Conservation (phyloP, 37 sponge, comb jelly and placozoan genomes). For the Chondrilla cf. caribensis region DNA sequence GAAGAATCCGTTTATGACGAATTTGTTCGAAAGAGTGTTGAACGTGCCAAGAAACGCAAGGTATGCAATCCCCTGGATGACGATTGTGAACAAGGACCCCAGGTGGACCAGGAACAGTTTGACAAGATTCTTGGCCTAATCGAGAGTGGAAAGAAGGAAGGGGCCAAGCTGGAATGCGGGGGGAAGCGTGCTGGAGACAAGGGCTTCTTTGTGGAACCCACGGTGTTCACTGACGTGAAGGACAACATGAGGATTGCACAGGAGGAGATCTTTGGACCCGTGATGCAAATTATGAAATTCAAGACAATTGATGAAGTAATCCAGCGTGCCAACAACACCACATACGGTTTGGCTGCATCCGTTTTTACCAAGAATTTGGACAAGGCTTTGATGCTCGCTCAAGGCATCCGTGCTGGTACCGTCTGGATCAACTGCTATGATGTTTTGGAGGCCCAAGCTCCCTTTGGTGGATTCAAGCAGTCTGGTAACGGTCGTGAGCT, state of each 20-base stretch:
- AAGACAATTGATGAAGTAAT: conserved; percentile 93
- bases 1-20: conserved; percentile 94
- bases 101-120: conserved; percentile 91
- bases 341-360: conserved; percentile 93
- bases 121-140: conserved; percentile 89
- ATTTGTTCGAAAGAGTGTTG: conserved; percentile 85
- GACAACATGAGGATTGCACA: conserved; percentile 95
- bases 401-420: conserved; percentile 85
- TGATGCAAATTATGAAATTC: conserved; percentile 98
- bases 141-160: conserved; percentile 88
- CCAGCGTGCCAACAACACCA: conserved; percentile 86
- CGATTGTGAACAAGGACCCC: conserved; percentile 85
- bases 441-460: conserved; percentile 56
- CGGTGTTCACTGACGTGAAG: conserved; percentile 86
- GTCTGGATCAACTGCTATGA: conserved; percentile 95
- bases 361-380: conserved; percentile 86
- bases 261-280: conserved; percentile 99
- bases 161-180: conserved; percentile 93
- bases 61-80: conserved; percentile 76
- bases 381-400: conserved; percentile 73
- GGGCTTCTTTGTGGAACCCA: conserved; percentile 94
- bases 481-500: conserved; percentile 94
- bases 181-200: conserved; percentile 84
- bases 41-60: conserved; percentile 65
- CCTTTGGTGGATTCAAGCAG: conserved; percentile 96